Base-by-base conservation (phyloP, 2,888 invertebrate species). In the Andrena chrysosceles region DNA sequence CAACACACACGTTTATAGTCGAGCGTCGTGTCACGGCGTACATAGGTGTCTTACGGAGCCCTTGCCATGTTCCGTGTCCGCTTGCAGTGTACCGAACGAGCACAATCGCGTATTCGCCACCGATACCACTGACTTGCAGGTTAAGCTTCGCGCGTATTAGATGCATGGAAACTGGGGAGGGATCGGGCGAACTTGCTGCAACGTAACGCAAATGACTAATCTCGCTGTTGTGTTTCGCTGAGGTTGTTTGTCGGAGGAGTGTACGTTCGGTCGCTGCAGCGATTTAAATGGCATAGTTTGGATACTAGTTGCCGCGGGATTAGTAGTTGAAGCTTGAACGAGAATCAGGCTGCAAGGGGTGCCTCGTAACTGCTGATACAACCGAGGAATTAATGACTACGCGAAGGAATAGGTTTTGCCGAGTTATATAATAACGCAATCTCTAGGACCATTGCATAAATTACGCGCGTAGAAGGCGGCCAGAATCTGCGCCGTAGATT, bases 91-190 rank as follows among this genome's bases (percentile, higher is more conserved):
- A 64, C 70, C 70, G 29, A 69, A 59, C 72, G 48, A 67, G 26
- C 77, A 72, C 85, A 71, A 87, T 85, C 67, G 80, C 71, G 76
- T 74, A 69, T 71, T 75, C 74, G 62, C 49, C 16, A 68, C 48
- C 77, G 67, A 77, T 84, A 77, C 70, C 56, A 2, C 8, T 35
- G 62, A 72, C 68, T 76, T 64, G 42, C 63, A 16, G 60, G 23
- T 81, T 71, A 76, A 83, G 72, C 81, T 68, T 68, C 13, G 63
- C 6, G 23, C 8, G 59, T 59, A 64, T 67, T 56, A n/a, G n/a
- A 54, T 20, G 35, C 52, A 26, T 48, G 59, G 33, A 13, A 33
- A 49, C 23, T n/a, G 10, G 20, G n/a, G 6, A 13, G 4, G 33
- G 33, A 59, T 54, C 16, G 7, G 5, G 48, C 59, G 63, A 26